Percentiles rank a stretch among this genome's conserved stretches.
Conservation (phyloP, 2,113 vertebrate genomes). For the Osmerus eperlanus region DNA sequence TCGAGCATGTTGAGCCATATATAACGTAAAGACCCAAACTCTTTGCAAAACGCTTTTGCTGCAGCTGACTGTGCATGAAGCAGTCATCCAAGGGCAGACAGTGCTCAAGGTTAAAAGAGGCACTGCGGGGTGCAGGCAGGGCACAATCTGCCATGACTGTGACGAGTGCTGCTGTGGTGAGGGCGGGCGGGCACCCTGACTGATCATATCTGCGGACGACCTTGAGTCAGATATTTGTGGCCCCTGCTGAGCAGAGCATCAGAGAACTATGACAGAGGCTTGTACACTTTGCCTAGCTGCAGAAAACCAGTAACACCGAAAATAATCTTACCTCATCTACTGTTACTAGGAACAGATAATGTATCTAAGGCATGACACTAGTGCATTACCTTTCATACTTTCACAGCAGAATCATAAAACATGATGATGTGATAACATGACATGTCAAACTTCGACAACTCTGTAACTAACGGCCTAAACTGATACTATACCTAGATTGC, state of each 20-base stretch:
- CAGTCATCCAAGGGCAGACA: conserved; percentile 6
- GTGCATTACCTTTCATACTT: not conserved
- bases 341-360: too few relatives aligned
- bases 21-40: not conserved
- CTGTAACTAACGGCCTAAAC: too few relatives aligned
- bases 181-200: not conserved
- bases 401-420: too few relatives aligned
- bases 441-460: too few relatives aligned
- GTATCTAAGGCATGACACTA: not conserved
- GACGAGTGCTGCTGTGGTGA: conserved; percentile 14
- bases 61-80: conserved; percentile 5
- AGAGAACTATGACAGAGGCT: conserved; percentile 2
- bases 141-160: conserved; percentile 23
- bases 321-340: too few relatives aligned
- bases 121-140: conserved; percentile 12
- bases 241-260: conserved; percentile 5
- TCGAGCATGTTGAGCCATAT: not conserved
- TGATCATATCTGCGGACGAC: conserved; percentile 32
- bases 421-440: too few relatives aligned
- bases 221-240: conserved; percentile 20
- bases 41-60: not conserved
- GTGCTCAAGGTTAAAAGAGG: conserved; percentile 34
- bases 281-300: too few relatives aligned
- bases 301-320: too few relatives aligned
- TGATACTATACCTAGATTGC: too few relatives aligned